Percentiles rank a stretch among this genome's conserved stretches.
Evolutionary conservation across 2,797 vertebrate species (phyloP).

Genomic region (Tragelaphus oryx): DNA sequence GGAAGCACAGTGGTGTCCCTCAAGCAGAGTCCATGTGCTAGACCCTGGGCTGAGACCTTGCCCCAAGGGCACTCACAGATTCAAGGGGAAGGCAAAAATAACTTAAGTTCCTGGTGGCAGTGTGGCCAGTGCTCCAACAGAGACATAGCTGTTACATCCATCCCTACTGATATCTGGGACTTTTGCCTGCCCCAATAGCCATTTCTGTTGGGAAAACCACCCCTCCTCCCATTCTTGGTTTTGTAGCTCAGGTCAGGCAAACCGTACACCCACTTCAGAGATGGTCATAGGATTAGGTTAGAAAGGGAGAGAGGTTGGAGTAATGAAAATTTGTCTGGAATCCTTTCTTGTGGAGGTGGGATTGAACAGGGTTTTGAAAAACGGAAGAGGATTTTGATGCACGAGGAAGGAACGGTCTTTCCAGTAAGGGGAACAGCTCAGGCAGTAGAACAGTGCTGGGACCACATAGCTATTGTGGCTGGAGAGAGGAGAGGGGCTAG

Average conservation of each 20-base stretch:
- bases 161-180: not conserved
- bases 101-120: not conserved
- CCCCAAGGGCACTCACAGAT: not conserved
- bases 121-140: not conserved
- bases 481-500: not conserved
- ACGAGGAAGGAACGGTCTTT: not conserved
- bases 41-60: not conserved
- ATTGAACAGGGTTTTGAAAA: not conserved
- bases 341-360: not conserved
- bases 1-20: not conserved
- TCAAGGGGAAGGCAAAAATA: not conserved
- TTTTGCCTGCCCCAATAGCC: not conserved
- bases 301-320: not conserved
- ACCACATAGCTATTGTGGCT: not conserved
- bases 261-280: not conserved
- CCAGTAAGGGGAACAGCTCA: not conserved
- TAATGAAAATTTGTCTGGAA: not conserved
- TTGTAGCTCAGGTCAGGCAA: not conserved
- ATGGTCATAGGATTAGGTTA: not conserved
- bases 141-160: not conserved
- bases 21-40: not conserved
- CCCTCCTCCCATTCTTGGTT: not conserved
- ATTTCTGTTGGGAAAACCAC: not conserved
- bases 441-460: not conserved
- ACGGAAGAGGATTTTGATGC: not conserved